phyloP scores from a whole-genome alignment of 2,797 vertebrate genomes.

The Masticophis lateralis region DNA sequence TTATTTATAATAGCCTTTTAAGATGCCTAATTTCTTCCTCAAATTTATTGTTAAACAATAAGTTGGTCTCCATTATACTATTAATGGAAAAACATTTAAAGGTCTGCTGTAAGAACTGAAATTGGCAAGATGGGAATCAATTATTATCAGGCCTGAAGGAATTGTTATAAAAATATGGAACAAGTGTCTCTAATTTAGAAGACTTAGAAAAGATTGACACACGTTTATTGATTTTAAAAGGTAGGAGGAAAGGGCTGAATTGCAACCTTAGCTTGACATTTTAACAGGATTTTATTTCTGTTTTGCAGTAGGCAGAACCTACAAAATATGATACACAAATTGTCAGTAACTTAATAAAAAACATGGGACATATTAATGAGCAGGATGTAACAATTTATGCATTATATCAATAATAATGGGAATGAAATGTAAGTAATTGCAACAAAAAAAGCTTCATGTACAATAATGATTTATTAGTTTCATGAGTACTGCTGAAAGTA shows the following conservation, averaged over 20 bases:
- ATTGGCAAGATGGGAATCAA: background rate
- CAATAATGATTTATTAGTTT: background rate
- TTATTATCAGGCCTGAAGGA: background rate
- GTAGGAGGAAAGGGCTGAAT: background rate
- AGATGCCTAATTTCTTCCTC: background rate
- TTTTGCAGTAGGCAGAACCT: background rate
- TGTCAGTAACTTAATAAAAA: fast-evolving
- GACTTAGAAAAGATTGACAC: background rate
- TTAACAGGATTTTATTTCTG: background rate
- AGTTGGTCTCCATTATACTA: background rate
- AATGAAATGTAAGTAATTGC: background rate
- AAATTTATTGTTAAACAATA: background rate
- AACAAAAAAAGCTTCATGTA: background rate
- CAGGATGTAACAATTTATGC: background rate
- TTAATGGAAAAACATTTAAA: background rate
- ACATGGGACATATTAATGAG: fast-evolving
- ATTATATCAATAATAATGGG: background rate
- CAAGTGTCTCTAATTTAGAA: background rate
- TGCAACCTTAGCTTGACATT: background rate
- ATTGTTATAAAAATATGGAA: background rate
- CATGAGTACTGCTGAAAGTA: background rate
- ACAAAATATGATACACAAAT: background rate
- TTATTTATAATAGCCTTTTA: background rate
- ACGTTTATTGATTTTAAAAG: background rate
- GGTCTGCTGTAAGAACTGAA: background rate